Conservation (phyloP, 23 tunicate genomes). For the Ciona savignyi region DNA sequence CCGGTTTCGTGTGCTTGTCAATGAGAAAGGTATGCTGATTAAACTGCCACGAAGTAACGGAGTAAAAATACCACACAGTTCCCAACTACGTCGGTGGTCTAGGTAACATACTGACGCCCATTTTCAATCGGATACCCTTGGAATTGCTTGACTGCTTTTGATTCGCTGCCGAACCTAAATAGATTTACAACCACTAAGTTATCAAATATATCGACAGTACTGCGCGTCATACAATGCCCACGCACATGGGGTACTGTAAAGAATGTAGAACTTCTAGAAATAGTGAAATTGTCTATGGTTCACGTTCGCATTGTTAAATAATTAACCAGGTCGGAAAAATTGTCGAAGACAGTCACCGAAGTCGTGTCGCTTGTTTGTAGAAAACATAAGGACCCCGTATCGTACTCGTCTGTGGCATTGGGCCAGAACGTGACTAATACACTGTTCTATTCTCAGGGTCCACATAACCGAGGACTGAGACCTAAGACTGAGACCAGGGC, state of each 20-base stretch:
- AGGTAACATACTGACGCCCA: neutral
- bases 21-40: too few species aligned
- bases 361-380: neutral
- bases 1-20: too few species aligned
- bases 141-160: neutral
- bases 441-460: neutral
- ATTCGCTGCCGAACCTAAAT: neutral
- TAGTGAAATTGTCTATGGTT: too few species aligned
- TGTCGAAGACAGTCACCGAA: neutral
- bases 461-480: too few species aligned
- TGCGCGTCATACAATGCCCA: too few species aligned
- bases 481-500: too few species aligned
- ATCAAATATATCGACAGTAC: neutral
- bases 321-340: neutral
- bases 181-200: neutral
- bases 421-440: neutral
- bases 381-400: neutral
- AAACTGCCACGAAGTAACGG: too few species aligned
- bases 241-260: too few species aligned
- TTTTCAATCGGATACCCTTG: constrained; percentile 1
- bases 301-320: neutral
- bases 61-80: too few species aligned
- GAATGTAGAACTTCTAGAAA: too few species aligned
- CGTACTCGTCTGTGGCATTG: too few species aligned
- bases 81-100: neutral